These are phyloP conservation scores for Slavum lentiscoides DNA, from an alignment of 2,888 invertebrate species.

Conservation along the genomic window DNA sequence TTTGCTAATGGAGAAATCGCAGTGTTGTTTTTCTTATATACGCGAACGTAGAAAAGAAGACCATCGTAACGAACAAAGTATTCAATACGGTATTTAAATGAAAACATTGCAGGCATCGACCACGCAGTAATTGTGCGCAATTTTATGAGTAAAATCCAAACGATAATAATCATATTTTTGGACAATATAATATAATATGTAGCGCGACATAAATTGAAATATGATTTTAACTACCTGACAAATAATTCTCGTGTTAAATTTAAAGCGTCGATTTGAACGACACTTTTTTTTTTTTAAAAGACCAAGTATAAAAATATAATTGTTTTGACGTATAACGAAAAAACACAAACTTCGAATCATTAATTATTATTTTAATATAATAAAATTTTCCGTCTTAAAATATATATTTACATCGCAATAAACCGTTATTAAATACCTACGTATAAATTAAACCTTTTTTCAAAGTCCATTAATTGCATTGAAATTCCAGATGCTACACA, in stretches of 20 bases:
- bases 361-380: neutral
- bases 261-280: no score
- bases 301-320: no score
- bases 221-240: no score
- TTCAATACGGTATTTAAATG: neutral
- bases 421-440: neutral
- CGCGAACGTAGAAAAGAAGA: neutral
- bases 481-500: neutral
- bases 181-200: neutral
- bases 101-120: no score
- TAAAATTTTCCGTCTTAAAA: neutral
- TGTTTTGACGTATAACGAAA: no score
- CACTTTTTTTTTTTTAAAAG: no score
- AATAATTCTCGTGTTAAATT: no score
- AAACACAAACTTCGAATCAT: neutral
- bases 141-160: neutral
- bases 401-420: neutral
- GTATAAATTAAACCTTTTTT: conserved; percentile 10
- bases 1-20: neutral
- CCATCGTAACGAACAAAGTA: neutral
- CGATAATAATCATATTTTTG: no score
- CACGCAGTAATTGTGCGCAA: no score
- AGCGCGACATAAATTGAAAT: no score
- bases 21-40: neutral
- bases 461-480: neutral